A percentile compares a stretch with the other conserved stretches of the same genome.
Evolutionary conservation across 2,113 vertebrate genomes (phyloP).

Genomic region (Dendrocopos noguchii): DNA sequence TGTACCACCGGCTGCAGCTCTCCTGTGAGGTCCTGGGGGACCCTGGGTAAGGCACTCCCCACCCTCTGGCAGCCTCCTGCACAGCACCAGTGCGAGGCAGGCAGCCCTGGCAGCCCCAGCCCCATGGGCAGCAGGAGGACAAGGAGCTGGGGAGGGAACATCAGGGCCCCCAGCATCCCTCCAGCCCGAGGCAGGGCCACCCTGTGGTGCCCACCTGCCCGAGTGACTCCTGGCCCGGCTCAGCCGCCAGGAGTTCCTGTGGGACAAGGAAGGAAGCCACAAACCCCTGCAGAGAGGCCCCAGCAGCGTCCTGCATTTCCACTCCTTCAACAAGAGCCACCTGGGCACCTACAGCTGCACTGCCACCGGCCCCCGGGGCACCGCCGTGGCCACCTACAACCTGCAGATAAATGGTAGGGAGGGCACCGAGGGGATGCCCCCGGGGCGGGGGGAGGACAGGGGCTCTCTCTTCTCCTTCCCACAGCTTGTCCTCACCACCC

Average conservation of each 20-base stretch:
- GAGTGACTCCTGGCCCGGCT: background rate
- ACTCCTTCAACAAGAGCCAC: background rate
- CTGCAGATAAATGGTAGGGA: background rate
- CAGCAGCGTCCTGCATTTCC: background rate
- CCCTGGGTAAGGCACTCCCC: background rate
- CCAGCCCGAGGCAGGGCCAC: background rate
- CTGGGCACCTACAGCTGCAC: background rate
- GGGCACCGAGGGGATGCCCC: background rate
- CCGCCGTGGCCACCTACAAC: background rate
- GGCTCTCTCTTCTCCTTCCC: background rate
- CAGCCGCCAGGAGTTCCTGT: background rate
- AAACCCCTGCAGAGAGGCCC: background rate
- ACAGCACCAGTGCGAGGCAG: background rate
- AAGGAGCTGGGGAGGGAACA: background rate
- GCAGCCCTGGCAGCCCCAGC: background rate
- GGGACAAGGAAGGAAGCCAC: background rate
- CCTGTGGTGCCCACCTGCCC: accelerated
- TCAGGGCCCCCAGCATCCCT: no score
- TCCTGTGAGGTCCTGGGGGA: background rate
- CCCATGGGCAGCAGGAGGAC: background rate
- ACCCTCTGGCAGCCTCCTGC: background rate
- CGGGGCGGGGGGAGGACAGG: background rate
- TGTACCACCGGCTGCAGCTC: background rate
- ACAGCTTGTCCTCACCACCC: background rate
- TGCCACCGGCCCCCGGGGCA: background rate